Evolutionary conservation across 2,113 vertebrate species (phyloP).

Genomic region (Otus sunia): DNA sequence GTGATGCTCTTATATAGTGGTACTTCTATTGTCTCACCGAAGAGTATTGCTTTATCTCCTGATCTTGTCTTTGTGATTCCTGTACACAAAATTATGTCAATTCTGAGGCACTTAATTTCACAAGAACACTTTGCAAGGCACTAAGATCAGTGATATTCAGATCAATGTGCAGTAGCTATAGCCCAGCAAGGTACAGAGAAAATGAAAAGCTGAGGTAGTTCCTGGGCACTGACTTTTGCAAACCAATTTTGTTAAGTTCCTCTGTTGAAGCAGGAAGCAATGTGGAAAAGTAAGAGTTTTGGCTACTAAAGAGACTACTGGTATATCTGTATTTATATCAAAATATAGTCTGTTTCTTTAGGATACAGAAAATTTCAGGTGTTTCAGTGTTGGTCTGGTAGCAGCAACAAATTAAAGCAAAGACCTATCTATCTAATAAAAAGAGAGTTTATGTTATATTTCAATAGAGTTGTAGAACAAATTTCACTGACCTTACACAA

Average conservation of each 20-base stretch:
- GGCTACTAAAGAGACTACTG: neutral
- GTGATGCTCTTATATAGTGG: neutral
- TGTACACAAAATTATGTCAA: neutral
- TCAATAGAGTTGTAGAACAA: conserved; percentile 21
- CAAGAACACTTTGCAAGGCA: neutral
- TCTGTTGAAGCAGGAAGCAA: neutral
- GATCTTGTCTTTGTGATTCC: neutral
- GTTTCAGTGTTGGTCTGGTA: neutral
- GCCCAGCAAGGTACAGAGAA: neutral
- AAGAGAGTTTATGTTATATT: neutral
- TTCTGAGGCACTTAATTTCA: neutral
- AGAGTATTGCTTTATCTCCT: neutral
- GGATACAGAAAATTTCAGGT: neutral
- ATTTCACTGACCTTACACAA: conserved; percentile 33
- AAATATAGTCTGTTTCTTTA: neutral
- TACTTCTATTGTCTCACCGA: neutral
- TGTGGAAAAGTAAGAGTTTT: neutral
- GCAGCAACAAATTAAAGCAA: neutral
- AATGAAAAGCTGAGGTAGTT: neutral
- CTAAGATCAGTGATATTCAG: neutral
- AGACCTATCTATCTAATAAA: neutral
- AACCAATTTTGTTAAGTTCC: neutral
- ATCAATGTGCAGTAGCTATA: neutral
- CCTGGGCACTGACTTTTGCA: neutral
- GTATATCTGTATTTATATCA: neutral